Conservation (phyloP, 2,888 invertebrate genomes). For the Meloe dianella region DNA sequence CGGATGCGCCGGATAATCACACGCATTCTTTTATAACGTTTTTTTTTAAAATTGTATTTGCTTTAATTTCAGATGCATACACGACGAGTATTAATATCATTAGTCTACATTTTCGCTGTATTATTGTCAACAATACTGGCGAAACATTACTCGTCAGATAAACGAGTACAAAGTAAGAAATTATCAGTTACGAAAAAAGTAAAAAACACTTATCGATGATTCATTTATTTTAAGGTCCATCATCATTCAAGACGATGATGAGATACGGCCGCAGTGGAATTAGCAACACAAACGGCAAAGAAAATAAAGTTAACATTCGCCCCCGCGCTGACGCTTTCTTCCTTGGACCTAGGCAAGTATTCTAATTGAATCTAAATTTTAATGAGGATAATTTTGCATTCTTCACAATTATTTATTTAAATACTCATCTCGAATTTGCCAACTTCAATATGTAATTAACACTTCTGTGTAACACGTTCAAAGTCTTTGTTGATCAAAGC, state of each 20-base stretch:
- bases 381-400: neutral
- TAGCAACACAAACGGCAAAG: slow-evolving; percentile 32
- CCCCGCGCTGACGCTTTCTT: slow-evolving; percentile 52
- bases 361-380: neutral
- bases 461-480: too few relatives aligned
- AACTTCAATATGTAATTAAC: too few relatives aligned
- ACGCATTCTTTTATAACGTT: neutral
- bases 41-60: neutral
- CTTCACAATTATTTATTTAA: neutral
- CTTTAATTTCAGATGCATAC: slow-evolving; percentile 53
- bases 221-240: slow-evolving; percentile 34
- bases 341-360: slow-evolving; percentile 50
- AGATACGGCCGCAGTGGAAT: slow-evolving; percentile 49
- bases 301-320: slow-evolving; percentile 45
- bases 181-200: neutral
- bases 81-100: slow-evolving; percentile 47
- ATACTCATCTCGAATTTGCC: neutral
- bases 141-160: slow-evolving; percentile 47
- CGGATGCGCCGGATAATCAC: neutral
- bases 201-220: neutral
- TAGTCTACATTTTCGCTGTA: slow-evolving; percentile 49
- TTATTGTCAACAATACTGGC: slow-evolving; percentile 45
- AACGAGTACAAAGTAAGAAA: slow-evolving; percentile 48
- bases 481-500: neutral
- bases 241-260: slow-evolving; percentile 48